Conservation (phyloP, 2,113 vertebrate genomes). For the Crotalus viridis region DNA sequence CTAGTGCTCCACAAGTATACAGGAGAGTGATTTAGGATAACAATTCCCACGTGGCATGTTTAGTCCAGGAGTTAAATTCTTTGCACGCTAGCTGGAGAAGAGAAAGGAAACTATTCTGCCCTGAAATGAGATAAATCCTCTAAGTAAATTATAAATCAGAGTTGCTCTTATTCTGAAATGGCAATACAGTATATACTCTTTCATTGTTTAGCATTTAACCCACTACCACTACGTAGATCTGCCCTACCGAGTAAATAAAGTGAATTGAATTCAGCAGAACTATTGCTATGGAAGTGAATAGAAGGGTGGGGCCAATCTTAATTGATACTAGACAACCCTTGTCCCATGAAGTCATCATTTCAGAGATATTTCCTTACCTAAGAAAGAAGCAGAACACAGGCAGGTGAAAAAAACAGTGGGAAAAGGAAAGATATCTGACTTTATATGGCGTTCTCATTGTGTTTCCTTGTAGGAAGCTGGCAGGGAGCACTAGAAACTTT, state of each 20-base stretch:
- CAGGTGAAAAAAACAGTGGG: neutral
- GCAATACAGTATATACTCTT: neutral
- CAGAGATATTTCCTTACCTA: neutral
- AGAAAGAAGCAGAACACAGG: neutral
- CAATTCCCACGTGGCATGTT: neutral
- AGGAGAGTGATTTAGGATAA: neutral
- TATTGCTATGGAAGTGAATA: neutral
- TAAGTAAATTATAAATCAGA: neutral
- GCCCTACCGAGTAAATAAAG: neutral
- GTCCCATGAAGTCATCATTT: neutral
- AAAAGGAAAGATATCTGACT: neutral
- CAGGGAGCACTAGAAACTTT: no score
- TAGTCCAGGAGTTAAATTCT: neutral
- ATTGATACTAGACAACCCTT: neutral
- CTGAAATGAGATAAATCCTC: neutral
- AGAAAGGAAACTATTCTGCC: neutral
- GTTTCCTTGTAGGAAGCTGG: neutral
- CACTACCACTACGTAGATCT: neutral
- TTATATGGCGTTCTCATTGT: neutral
- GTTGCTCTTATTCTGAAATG: neutral
- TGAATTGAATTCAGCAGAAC: neutral
- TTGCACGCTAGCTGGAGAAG: neutral
- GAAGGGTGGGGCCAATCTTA: neutral
- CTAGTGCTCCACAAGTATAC: neutral
- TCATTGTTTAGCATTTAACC: neutral